These are phyloP conservation scores for Dioctria linearis DNA, from an alignment of 2,888 invertebrate genomes.

Conservation along the genomic window DNA sequence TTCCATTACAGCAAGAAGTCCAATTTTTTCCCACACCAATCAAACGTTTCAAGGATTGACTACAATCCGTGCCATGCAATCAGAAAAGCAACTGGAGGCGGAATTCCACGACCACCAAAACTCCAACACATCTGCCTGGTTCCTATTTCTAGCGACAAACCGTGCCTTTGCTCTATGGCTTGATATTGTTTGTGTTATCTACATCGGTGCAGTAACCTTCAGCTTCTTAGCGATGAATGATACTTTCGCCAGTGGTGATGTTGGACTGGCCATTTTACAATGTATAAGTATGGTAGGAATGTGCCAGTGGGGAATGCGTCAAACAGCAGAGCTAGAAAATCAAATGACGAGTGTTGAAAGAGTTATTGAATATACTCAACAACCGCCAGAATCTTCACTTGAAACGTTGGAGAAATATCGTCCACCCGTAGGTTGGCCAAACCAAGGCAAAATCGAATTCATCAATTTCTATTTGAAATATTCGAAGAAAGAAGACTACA, in stretches of 20 bases:
- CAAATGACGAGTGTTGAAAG: slow-evolving; percentile 89
- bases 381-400: slow-evolving; percentile 76
- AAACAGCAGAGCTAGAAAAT: slow-evolving; percentile 87
- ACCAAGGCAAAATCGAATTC: slow-evolving; percentile 78
- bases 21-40: slow-evolving; percentile 83
- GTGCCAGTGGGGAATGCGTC: slow-evolving; percentile 89
- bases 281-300: slow-evolving; percentile 80
- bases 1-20: slow-evolving; percentile 78
- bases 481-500: slow-evolving; percentile 77
- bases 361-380: slow-evolving; percentile 83
- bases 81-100: slow-evolving; percentile 75
- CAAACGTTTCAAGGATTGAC: slow-evolving; percentile 83
- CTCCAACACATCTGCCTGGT: slow-evolving; percentile 82
- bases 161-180: slow-evolving; percentile 95
- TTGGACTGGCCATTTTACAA: slow-evolving; percentile 81
- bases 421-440: slow-evolving; percentile 78
- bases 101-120: slow-evolving; percentile 79
- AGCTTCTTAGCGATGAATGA: slow-evolving; percentile 81
- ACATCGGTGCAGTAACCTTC: slow-evolving; percentile 87
- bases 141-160: slow-evolving; percentile 87
- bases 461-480: slow-evolving; percentile 80
- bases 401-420: slow-evolving; percentile 70
- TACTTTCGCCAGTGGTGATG: slow-evolving; percentile 74
- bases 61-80: slow-evolving; percentile 82
- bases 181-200: slow-evolving; percentile 89